Conservation (phyloP, 2,113 vertebrate species). For the Elephantulus edwardii region DNA sequence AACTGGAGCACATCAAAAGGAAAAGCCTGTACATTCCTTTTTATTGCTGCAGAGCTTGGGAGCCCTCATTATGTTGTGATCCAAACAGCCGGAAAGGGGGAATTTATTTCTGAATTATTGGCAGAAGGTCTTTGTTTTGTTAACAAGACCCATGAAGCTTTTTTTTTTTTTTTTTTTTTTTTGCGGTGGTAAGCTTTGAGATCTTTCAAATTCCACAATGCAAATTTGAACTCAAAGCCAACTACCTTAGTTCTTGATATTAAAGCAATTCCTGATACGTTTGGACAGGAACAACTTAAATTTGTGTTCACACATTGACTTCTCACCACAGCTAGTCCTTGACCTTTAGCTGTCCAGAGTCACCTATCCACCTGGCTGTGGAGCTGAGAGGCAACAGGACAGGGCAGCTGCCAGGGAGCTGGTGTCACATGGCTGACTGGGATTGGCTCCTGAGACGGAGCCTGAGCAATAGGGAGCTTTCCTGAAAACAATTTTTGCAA, state of each 20-base stretch:
- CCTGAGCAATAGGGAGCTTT: neutral
- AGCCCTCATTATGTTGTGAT: slow-evolving; percentile 63
- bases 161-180: no score
- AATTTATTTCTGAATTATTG: slow-evolving; percentile 67
- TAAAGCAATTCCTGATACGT: neutral
- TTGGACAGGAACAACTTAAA: neutral
- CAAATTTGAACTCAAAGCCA: slow-evolving; percentile 28
- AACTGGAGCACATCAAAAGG: slow-evolving; percentile 65
- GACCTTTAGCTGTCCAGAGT: neutral
- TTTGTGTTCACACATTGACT: neutral
- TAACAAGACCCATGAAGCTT: slow-evolving; percentile 45
- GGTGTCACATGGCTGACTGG: neutral
- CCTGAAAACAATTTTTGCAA: neutral
- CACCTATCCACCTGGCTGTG: neutral
- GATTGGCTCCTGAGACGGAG: neutral
- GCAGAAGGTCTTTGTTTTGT: slow-evolving; percentile 63
- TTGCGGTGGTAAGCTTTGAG: slow-evolving; percentile 25
- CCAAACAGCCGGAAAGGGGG: slow-evolving; percentile 65
- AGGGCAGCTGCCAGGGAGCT: rapidly evolving
- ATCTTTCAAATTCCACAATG: slow-evolving; percentile 40
- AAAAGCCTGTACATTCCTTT: slow-evolving; percentile 45
- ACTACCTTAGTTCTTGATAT: neutral
- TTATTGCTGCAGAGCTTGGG: slow-evolving; percentile 55
- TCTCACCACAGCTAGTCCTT: neutral
- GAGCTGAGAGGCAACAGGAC: rapidly evolving